A percentile compares a stretch with the other conserved stretches of the same genome.
Conservation (phyloP, 2,113 vertebrate genomes). For the Actinemys pallida region DNA sequence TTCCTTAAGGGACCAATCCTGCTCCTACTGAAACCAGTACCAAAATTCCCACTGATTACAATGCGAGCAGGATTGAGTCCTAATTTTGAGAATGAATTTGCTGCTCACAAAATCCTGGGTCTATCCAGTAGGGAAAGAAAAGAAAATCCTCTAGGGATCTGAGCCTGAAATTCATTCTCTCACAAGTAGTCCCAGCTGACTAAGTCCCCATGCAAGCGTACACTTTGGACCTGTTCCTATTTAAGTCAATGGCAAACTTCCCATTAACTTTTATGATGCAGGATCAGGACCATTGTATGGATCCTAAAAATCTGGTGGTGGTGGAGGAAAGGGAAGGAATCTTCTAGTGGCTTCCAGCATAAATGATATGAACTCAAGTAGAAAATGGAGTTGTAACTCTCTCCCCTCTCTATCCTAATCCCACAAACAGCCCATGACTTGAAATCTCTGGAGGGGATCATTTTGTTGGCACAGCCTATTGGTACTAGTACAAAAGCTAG, state of each 20-base stretch:
- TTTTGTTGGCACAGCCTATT: neutral
- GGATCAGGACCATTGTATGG: neutral
- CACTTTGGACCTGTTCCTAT: constrained; percentile 32
- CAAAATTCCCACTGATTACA: constrained; percentile 21
- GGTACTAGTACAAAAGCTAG: neutral
- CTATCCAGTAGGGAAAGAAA: constrained; percentile 12
- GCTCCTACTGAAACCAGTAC: neutral
- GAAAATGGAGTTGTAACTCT: constrained; percentile 13
- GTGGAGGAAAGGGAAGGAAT: neutral
- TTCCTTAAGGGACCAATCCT: constrained; percentile 1
- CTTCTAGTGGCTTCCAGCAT: neutral
- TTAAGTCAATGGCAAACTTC: constrained; percentile 8
- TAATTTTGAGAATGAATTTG: neutral
- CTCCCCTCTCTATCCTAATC: neutral
- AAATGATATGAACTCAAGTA: neutral
- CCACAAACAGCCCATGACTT: neutral
- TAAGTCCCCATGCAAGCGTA: constrained; percentile 26
- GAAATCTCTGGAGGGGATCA: neutral
- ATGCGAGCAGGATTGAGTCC: neutral
- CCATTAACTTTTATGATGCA: neutral
- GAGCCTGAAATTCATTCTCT: neutral
- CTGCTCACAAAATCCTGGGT: neutral
- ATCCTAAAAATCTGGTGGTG: neutral
- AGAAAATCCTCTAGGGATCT: neutral
- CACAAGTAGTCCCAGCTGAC: neutral